Evolutionary conservation across 2,888 invertebrate species (phyloP), one percentile per base, ranked within the genome.

Genomic region (Dyspetes luteomarginatus): DNA sequence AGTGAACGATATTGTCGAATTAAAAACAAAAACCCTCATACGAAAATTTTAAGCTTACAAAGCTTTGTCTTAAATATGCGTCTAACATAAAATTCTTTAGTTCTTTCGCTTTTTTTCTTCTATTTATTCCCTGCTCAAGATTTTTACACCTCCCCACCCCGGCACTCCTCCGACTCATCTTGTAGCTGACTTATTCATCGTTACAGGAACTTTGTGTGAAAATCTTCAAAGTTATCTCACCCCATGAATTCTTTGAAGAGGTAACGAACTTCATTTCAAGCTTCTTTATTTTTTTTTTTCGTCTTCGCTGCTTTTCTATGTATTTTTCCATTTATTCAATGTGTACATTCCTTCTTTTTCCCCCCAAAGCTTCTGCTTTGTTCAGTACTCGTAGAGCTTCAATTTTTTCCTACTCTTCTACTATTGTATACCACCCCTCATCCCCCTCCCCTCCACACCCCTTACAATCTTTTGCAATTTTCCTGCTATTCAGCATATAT

Each of bases 121-220:
- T 12, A 36, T 36, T 12, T 36, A 12, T 12, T 36, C 12, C 36
- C 36, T 7, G 36, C 36, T n/a, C n/a, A n/a, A n/a, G n/a, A n/a
- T n/a, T n/a, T n/a, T n/a, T n/a, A n/a, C n/a, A n/a, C n/a, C n/a
- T n/a, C n/a, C n/a, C n/a, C n/a, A n/a, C n/a, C n/a, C n/a, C n/a
- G n/a, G n/a, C 43, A 43, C 30, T 30, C 28, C 24, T 30, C 48
- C 69, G 9, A n/a, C 26, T 45, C 12, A 17, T 28, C 71, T 2
- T 22, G 17, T 71, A 48, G 58, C 60, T 69, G 45, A 55, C 56
- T n/a, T n/a, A 69, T 69, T 69, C 69, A 69, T 69, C 69, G 69
- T 56, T 56, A 69, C 69, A 56, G 69, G 43, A 3, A 9, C 28
- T 9, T n/a, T 9, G 48, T 24, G 15, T 19, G 58, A 17, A 71